Conservation (phyloP, 1,140 invertebrate species). For the Tetramorium simillimum region DNA sequence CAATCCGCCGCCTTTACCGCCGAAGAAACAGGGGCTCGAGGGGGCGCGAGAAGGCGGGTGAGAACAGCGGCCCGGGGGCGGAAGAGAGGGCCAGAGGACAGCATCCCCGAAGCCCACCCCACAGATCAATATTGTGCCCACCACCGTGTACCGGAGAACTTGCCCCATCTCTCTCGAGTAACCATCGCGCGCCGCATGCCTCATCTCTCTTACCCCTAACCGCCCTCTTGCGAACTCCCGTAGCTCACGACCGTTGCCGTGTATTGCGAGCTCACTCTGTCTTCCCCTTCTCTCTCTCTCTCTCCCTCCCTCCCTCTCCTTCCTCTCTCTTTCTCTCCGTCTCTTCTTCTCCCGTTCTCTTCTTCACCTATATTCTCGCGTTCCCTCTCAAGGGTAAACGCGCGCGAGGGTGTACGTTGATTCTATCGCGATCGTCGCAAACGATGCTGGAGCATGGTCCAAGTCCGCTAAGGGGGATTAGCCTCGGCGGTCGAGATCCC, state of each 20-base stretch:
- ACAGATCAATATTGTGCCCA: constrained; percentile 84
- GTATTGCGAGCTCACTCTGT: constrained; percentile 52
- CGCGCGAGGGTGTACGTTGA: constrained; percentile 23
- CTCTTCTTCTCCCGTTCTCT: neutral
- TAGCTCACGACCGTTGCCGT: constrained; percentile 64
- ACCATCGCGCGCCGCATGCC: neutral
- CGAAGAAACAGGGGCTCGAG: constrained; percentile 55
- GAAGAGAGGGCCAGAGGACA: constrained; percentile 67
- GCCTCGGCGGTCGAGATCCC: constrained; percentile 43
- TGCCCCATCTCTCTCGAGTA: constrained; percentile 31
- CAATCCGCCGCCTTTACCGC: too few relatives aligned
- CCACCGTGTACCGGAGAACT: constrained; percentile 71
- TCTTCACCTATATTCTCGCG: constrained; percentile 29
- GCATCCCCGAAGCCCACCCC: constrained; percentile 82
- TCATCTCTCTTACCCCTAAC: constrained; percentile 39
- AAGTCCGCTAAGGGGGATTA: constrained; percentile 55
- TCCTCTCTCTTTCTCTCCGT: neutral
- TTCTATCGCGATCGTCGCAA: constrained; percentile 44
- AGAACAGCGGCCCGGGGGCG: constrained; percentile 40
- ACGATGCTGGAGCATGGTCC: constrained; percentile 61
- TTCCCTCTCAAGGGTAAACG: constrained; percentile 50
- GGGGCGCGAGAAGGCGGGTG: constrained; percentile 61
- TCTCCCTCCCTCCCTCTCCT: neutral
- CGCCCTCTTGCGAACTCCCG: constrained; percentile 56
- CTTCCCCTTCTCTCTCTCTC: neutral